Conservation (phyloP, 2,888 invertebrate species). For the Dichetophora obliterata region DNA sequence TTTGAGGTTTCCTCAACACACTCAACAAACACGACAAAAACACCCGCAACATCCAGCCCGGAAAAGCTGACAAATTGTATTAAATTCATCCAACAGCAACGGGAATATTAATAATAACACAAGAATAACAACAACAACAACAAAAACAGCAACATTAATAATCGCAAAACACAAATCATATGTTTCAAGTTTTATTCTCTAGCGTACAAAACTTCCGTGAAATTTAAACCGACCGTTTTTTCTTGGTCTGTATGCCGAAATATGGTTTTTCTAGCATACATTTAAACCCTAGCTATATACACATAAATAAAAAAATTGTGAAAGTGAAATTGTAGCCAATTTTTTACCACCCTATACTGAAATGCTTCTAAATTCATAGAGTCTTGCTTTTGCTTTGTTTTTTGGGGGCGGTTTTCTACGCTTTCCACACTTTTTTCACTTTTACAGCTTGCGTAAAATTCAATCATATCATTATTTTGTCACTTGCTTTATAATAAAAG, state of each 20-base stretch:
- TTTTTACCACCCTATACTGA: neutral
- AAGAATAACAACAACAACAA: conserved; percentile 12
- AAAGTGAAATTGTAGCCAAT: conserved; percentile 34
- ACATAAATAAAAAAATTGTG: conserved; percentile 2
- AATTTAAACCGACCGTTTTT: conserved; percentile 25
- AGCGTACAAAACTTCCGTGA: conserved; percentile 22
- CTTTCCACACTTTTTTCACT: neutral
- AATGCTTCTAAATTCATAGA: neutral
- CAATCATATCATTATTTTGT: conserved; percentile 35
- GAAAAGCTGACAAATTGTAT: neutral
- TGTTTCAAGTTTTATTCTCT: conserved; percentile 36
- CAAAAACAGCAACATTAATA: conserved; percentile 11
- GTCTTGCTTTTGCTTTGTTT: neutral
- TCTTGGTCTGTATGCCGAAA: neutral
- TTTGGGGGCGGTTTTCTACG: neutral
- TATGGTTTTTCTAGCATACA: neutral
- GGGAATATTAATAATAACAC: neutral
- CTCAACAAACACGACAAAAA: neutral
- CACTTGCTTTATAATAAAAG: neutral
- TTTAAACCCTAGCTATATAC: neutral
- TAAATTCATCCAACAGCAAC: neutral
- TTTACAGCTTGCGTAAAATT: conserved; percentile 14
- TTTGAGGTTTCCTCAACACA: conserved; percentile 27
- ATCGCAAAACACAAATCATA: conserved; percentile 37
- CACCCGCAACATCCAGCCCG: neutral